Evolutionary conservation across 2,797 vertebrate genomes (phyloP).

Genomic region (Anguilla marmorata): DNA sequence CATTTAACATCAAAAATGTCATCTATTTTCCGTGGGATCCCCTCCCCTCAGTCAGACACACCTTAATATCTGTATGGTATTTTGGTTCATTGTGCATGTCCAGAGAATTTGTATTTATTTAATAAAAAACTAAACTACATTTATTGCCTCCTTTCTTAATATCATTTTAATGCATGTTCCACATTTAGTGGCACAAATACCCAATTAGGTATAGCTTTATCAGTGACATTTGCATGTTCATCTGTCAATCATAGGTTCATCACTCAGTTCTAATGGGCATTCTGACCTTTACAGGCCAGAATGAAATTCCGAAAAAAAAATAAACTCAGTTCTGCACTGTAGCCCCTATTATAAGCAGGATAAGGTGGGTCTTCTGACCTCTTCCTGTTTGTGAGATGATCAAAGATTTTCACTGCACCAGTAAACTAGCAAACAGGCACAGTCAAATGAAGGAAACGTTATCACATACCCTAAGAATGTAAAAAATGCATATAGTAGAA

Average conservation of each 20-base stretch:
- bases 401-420: not conserved
- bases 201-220: constrained; percentile 1
- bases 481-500: not conserved
- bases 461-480: not conserved
- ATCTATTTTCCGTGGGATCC: not conserved
- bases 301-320: not conserved
- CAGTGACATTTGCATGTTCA: not conserved
- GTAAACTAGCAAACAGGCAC: not conserved
- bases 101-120: not conserved
- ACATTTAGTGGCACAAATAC: not conserved
- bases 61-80: not conserved
- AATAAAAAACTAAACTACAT: not conserved
- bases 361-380: not conserved
- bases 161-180: not conserved
- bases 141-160: not conserved
- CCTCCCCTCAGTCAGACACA: not conserved
- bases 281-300: constrained; percentile 8
- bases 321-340: not conserved
- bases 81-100: not conserved
- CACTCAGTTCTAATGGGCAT: constrained; percentile 2
- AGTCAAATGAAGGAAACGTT: not conserved
- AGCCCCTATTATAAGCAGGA: not conserved
- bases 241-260: not conserved
- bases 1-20: not conserved
- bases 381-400: not conserved